Evolutionary conservation across 2,113 vertebrate genomes (phyloP).

Genomic region (Anseranas semipalmata): DNA sequence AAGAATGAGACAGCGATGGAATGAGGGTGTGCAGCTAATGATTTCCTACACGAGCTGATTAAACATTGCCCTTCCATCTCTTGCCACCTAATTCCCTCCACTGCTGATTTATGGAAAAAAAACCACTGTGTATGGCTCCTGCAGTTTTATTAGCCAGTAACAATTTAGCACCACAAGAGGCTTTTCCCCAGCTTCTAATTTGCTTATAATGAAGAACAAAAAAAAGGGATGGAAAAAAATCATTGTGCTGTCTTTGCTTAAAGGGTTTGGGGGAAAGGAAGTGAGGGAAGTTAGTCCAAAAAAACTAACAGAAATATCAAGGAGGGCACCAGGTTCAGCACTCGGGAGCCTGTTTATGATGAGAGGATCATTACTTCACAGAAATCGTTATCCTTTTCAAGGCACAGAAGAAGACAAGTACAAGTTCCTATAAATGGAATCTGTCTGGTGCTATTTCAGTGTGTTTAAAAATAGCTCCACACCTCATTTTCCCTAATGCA

Average conservation of each 20-base stretch:
- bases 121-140: conserved; percentile 3
- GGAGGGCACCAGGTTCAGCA: conserved; percentile 11
- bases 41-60: conserved; percentile 80
- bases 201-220: conserved; percentile 46
- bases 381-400: conserved; percentile 67
- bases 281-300: not conserved
- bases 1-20: conserved; percentile 66
- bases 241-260: not conserved
- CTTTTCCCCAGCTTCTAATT: conserved; percentile 60
- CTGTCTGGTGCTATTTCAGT: conserved; percentile 59
- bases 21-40: conserved; percentile 77
- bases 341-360: conserved; percentile 35
- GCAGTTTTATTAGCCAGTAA: conserved; percentile 72
- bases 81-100: conserved; percentile 75
- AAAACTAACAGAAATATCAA: conserved; percentile 7
- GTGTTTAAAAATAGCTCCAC: conserved; percentile 69
- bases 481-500: conserved; percentile 61
- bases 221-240: not conserved
- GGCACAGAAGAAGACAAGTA: conserved; percentile 45
- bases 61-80: conserved; percentile 73
- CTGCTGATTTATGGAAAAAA: conserved; percentile 72
- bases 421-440: conserved; percentile 70
- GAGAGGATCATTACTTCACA: conserved; percentile 55
- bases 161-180: conserved; percentile 59
- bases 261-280: not conserved